phyloP scores from a whole-genome alignment of 1,140 invertebrate genomes.

The Brachionus calyciflorus region DNA sequence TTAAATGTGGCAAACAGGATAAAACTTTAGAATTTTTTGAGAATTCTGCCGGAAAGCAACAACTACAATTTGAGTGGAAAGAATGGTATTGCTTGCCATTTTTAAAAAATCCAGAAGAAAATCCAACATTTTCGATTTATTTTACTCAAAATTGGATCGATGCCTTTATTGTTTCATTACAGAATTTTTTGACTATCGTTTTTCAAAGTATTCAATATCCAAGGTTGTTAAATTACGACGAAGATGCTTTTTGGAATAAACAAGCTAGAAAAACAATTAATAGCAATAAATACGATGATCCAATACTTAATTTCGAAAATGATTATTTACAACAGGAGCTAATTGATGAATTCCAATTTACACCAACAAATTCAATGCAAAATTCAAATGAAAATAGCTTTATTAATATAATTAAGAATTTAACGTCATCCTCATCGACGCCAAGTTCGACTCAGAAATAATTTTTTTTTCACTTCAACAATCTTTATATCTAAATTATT shows the following conservation, averaged over 20 bases:
- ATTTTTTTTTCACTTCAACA: too few species aligned
- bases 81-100: constrained; percentile 95
- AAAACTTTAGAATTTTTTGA: constrained; percentile 83
- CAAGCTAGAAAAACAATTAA: background rate
- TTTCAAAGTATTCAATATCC: constrained; percentile 64
- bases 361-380: background rate
- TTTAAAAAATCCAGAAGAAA: constrained; percentile 83
- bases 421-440: too few species aligned
- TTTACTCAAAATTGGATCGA: constrained; percentile 93
- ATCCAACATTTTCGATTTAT: constrained; percentile 77
- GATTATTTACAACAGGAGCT: constrained; percentile 42
- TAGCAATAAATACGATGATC: background rate
- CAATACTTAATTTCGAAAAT: constrained; percentile 4
- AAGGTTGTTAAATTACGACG: constrained; percentile 48
- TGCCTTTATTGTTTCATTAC: constrained; percentile 81
- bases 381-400: constrained; percentile 8
- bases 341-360: constrained; percentile 33
- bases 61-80: constrained; percentile 85
- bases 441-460: too few species aligned
- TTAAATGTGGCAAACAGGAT: constrained; percentile 75
- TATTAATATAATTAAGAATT: constrained; percentile 41
- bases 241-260: constrained; percentile 39
- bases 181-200: constrained; percentile 86
- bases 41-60: constrained; percentile 79
- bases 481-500: too few species aligned